Conservation (phyloP, 2,797 vertebrate species). For the Gephyroberyx darwinii region DNA sequence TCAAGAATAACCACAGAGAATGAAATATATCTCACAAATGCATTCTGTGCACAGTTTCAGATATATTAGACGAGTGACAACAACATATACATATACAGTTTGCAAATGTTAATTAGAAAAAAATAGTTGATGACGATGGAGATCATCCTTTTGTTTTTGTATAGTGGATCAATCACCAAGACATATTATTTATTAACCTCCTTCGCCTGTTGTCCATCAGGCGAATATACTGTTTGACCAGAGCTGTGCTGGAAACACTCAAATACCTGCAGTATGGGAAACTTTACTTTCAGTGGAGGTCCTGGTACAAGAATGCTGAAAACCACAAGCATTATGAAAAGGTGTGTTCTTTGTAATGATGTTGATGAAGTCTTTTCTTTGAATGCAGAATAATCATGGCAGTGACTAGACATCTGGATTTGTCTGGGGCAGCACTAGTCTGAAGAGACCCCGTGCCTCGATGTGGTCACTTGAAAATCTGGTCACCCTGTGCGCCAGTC, state of each 20-base stretch:
- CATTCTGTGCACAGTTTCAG: background rate
- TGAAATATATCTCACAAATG: background rate
- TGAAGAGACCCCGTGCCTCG: no score
- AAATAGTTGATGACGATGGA: background rate
- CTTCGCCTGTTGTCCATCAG: slow-evolving; percentile 38
- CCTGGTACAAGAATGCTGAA: slow-evolving; percentile 77
- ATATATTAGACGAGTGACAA: no score
- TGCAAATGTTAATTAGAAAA: background rate
- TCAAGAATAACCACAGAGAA: background rate
- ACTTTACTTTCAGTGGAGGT: slow-evolving; percentile 79
- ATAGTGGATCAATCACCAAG: background rate
- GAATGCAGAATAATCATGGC: background rate
- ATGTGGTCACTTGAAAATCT: background rate
- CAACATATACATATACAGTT: background rate
- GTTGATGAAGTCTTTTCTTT: background rate
- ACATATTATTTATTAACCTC: background rate
- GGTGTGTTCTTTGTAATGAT: slow-evolving; percentile 48
- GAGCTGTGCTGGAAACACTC: slow-evolving; percentile 76
- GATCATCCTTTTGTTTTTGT: no score
- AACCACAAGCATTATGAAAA: slow-evolving; percentile 78
- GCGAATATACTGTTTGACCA: slow-evolving; percentile 77
- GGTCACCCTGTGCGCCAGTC: background rate
- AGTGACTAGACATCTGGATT: background rate
- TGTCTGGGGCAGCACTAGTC: background rate
- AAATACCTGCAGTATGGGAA: slow-evolving; percentile 80